Base-by-base conservation (phyloP, 2,888 invertebrate species). In the Eledone cirrhosa region DNA sequence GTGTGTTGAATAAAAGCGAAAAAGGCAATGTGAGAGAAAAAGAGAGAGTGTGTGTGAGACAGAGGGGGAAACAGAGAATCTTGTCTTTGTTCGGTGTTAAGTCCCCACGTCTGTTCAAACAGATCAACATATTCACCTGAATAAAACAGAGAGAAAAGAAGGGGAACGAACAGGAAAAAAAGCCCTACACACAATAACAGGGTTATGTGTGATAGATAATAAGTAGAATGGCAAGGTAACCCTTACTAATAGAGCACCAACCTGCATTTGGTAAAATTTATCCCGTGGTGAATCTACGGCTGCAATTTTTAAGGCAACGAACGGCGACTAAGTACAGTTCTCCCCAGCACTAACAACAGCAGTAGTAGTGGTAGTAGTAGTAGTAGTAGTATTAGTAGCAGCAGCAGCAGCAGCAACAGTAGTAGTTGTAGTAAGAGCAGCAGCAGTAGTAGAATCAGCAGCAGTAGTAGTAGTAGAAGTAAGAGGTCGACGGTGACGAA, bases 191-290 rank as follows among this genome's bases (percentile, higher is more conserved):
- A 41, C 41, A 41, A 41, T 41, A 5, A n/a, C n/a, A n/a, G n/a
- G n/a, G n/a, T n/a, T n/a, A 8, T 11, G 41, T 41, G 3, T 41
- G 11, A 41, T 11, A 41, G 11, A 2, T 41, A n/a, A n/a, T n/a
- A n/a, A n/a, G n/a, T 41, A 41, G 8, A 41, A 41, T 41, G 41
- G 8, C 41, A 41, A 41, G 41, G 8, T 11, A 41, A 41, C 41
- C 41, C 41, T 41, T 41, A 41, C 41, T 8, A 41, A 19, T 72
- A 22, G 3, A 41, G 76, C 22, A 76, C 76, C 13, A 76, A 76
- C 76, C 76, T 76, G 76, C 76, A 76, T 76, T 76, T 76, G 76
- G 76, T 48, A 76, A 48, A 31, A 72, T 41, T 72, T 72, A 72
- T 72, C 72, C 72, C 33, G 31, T 41, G n/a, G 72, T 72, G 19